Evolutionary conservation across 2,113 vertebrate species (phyloP).

Genomic region (Pteropus alecto): DNA sequence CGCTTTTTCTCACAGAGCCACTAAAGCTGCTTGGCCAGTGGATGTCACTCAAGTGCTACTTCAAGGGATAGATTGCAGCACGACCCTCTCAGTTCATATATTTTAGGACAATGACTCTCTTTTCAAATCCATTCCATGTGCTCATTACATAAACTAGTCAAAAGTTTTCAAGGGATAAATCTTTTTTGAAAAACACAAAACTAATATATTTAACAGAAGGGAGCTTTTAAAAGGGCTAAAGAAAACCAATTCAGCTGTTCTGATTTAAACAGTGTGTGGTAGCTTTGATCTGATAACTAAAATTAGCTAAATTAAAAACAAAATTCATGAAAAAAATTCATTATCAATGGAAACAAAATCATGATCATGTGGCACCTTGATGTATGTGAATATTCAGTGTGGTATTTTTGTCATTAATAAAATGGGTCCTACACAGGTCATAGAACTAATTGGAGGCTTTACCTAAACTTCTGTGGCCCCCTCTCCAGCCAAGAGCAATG

Average conservation of each 20-base stretch:
- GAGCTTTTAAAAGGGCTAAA: slow-evolving; percentile 2
- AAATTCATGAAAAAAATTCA: background rate
- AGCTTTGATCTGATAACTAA: background rate
- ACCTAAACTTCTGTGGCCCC: background rate
- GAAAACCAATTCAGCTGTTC: background rate
- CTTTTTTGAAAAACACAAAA: slow-evolving; percentile 10
- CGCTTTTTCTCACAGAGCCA: background rate
- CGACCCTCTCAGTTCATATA: background rate
- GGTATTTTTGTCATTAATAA: background rate
- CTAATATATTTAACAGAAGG: background rate
- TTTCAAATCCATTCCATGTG: background rate
- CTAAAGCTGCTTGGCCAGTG: slow-evolving; percentile 45
- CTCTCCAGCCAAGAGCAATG: background rate
- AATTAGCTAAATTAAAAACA: background rate
- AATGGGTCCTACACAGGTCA: background rate
- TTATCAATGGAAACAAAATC: background rate
- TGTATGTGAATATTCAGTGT: background rate
- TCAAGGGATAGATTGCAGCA: background rate
- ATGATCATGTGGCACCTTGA: background rate
- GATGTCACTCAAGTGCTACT: slow-evolving; percentile 67
- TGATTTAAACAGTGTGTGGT: background rate
- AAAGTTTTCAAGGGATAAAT: background rate
- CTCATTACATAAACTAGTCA: background rate
- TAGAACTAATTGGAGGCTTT: background rate
- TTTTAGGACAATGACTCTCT: background rate